phyloP scores from a whole-genome alignment of 1,140 invertebrate species.

The Rhynchophorus ferrugineus region DNA sequence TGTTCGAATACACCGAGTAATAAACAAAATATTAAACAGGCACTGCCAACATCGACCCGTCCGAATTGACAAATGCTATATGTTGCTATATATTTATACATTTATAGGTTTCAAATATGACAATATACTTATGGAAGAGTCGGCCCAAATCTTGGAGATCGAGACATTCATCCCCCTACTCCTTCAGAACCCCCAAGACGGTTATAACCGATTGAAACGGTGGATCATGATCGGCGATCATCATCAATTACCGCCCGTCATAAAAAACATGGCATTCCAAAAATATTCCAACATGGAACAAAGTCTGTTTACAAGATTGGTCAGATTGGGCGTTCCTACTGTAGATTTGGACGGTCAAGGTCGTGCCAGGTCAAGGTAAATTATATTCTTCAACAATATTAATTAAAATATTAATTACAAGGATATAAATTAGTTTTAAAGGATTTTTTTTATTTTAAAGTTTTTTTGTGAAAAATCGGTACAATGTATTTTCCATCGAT shows the following conservation, averaged over 20 bases:
- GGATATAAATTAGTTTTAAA: too few relatives aligned
- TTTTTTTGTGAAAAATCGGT: too few relatives aligned
- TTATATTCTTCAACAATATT: constrained; percentile 9
- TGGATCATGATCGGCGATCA: constrained; percentile 99
- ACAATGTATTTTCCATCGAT: too few relatives aligned
- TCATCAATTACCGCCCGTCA: constrained; percentile 97
- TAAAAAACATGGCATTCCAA: constrained; percentile 99
- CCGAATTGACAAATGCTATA: too few relatives aligned
- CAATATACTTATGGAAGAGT: constrained; percentile 99
- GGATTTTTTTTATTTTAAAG: too few relatives aligned
- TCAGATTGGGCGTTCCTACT: constrained; percentile 91
- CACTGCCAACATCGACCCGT: too few relatives aligned
- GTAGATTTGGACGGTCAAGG: constrained; percentile 97
- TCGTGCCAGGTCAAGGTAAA: constrained; percentile 74
- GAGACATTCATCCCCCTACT: constrained; percentile 98
- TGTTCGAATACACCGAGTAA: too few relatives aligned
- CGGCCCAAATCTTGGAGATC: constrained; percentile 98
- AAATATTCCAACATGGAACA: constrained; percentile 99
- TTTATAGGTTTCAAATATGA: constrained; percentile 87
- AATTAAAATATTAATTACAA: too few relatives aligned
- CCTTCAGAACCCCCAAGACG: constrained; percentile 95
- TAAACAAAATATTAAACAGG: too few relatives aligned
- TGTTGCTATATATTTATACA: too few relatives aligned
- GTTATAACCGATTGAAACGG: constrained; percentile 89
- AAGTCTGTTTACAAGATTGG: constrained; percentile 93